phyloP scores from a whole-genome alignment of 1,140 invertebrate genomes.

The Chrysoperla carnea region DNA sequence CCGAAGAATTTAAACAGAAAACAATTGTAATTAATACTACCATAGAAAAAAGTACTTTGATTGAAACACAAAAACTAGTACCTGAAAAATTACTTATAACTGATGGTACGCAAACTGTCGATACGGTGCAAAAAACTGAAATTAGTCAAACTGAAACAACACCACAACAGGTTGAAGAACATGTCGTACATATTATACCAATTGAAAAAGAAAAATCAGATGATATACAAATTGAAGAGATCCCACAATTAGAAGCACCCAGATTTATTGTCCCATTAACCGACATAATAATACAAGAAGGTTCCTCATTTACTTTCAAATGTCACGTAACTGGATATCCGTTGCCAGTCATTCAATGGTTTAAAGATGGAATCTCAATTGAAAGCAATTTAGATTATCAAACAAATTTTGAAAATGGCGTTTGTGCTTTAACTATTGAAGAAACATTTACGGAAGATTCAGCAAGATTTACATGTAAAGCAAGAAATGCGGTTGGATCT shows the following conservation, averaged over 20 bases:
- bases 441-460: constrained; percentile 67
- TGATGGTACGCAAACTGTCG: too few relatives aligned
- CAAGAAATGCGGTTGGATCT: constrained; percentile 45
- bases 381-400: constrained; percentile 27
- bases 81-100: too few relatives aligned
- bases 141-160: background rate
- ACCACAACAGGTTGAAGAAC: too few relatives aligned
- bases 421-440: constrained; percentile 51
- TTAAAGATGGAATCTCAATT: constrained; percentile 34
- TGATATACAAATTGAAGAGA: constrained; percentile 18
- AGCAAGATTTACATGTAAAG: constrained; percentile 55
- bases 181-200: too few relatives aligned
- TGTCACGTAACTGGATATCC: constrained; percentile 44
- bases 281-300: constrained; percentile 52
- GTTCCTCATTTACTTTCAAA: constrained; percentile 20
- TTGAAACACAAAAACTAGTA: too few relatives aligned
- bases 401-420: constrained; percentile 49
- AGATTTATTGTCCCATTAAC: constrained; percentile 42
- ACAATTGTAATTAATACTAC: too few relatives aligned
- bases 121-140: background rate
- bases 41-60: too few relatives aligned
- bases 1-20: too few relatives aligned
- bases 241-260: constrained; percentile 24
- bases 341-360: constrained; percentile 69
- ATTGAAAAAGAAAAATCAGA: background rate